Base-by-base conservation (phyloP, 2,888 invertebrate genomes). In the Orchesella flavescens region DNA sequence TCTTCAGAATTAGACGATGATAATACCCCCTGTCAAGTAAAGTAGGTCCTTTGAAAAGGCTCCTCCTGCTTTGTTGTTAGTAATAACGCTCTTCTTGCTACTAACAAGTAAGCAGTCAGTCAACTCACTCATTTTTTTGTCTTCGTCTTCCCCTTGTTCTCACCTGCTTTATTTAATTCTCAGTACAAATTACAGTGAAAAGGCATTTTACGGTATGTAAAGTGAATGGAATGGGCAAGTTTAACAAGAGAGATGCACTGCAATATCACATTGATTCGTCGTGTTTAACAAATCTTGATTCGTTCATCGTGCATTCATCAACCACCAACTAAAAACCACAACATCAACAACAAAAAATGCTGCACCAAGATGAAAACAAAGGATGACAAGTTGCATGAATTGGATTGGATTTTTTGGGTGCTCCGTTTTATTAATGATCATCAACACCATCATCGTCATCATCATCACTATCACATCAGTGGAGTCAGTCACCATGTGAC, bases 11-110 rank as follows among this genome's bases (percentile, higher is more conserved):
- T 59, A 59, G 79, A 72, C 59, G 69, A 65, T 72, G 79, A 79
- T 79, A 81, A 81, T 81, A 74, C 81, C 74, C 34, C 81, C 73
- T 81, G 81, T 81, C 81, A 81, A 55, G 65, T 12, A 59, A 81
- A 81, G 68, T 81, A 74, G 81, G 74, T 68, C 74, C 57, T 55
- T 73, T 55, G 44, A 73, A 68, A 81, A 76, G 77, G 65, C 77
- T 59, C 69, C 77, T 68, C 69, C 68, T 66, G 46, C n/a, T 59
- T 49, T 66, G 59, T 73, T 73, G 57, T 71, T 13, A 12, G 55
- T 24, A 59, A 59, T 17, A 59, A 49, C 49, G n/a, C n/a, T 44
- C 12, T 49, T 49, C 12, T 15, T 49, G 24, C 63, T 63, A 63
- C 63, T 19, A 63, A 19, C 63, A 24, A 63, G 63, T 63, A 13